Evolutionary conservation across 2,888 invertebrate species (phyloP).

Genomic region (Brachyopa scutellaris): DNA sequence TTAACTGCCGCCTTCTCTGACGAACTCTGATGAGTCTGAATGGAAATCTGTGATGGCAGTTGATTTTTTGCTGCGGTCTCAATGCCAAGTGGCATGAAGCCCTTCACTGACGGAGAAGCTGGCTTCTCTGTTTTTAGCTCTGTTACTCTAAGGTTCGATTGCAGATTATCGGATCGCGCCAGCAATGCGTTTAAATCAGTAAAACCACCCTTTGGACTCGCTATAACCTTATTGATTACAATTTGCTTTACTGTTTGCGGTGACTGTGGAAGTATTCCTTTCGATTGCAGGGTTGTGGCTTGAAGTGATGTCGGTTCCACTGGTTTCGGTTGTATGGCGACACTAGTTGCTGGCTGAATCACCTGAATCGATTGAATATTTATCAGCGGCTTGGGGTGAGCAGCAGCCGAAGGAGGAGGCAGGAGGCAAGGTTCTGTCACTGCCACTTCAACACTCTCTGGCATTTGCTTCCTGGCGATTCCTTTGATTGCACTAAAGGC

Average conservation of each 20-base stretch:
- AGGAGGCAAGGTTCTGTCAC: background rate
- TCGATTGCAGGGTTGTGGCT: constrained; percentile 43
- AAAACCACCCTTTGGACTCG: constrained; percentile 76
- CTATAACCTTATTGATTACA: constrained; percentile 78
- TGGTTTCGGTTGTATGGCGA: constrained; percentile 38
- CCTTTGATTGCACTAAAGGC: constrained; percentile 14
- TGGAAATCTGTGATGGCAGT: constrained; percentile 80
- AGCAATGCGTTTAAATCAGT: constrained; percentile 74
- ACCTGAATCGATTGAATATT: constrained; percentile 57
- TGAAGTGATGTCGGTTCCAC: constrained; percentile 66
- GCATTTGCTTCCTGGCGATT: constrained; percentile 71
- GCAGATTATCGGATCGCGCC: constrained; percentile 66
- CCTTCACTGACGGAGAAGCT: constrained; percentile 72
- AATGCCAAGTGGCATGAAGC: constrained; percentile 80
- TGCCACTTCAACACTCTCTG: constrained; percentile 55
- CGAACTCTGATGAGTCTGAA: constrained; percentile 80
- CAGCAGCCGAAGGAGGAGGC: background rate
- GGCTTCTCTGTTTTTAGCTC: constrained; percentile 59
- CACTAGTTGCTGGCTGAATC: constrained; percentile 32
- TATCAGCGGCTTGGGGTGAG: constrained; percentile 21
- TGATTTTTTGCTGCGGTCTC: constrained; percentile 79
- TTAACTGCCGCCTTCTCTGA: constrained; percentile 80
- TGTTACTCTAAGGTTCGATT: constrained; percentile 78
- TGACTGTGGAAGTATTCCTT: constrained; percentile 16
- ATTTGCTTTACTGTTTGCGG: constrained; percentile 78